Percentiles rank a stretch among this genome's conserved stretches.
phyloP scores from a whole-genome alignment of 2,113 vertebrate genomes.

The Nanorana parkeri region DNA sequence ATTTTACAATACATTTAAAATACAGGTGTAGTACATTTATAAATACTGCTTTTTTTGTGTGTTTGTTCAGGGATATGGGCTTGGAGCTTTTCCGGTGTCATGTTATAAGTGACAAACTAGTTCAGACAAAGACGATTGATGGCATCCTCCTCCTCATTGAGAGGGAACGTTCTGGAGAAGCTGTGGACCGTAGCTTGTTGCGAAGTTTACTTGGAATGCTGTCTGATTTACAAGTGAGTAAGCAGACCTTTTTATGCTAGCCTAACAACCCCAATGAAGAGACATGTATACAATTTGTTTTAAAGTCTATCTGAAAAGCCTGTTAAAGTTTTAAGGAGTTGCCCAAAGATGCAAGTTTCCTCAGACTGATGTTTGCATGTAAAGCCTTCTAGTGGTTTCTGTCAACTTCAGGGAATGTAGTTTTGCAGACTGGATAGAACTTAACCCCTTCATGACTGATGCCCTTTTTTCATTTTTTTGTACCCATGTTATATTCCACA shows the following conservation, averaged over 20 bases:
- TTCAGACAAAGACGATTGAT: conserved; percentile 78
- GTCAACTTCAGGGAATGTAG: too few relatives aligned
- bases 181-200: conserved; percentile 79
- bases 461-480: too few relatives aligned
- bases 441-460: too few relatives aligned
- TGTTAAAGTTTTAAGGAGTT: too few relatives aligned
- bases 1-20: not conserved
- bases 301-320: too few relatives aligned
- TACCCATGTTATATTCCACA: too few relatives aligned
- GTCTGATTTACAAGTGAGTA: conserved; percentile 76
- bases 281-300: too few relatives aligned
- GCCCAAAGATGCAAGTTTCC: too few relatives aligned
- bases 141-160: conserved; percentile 77
- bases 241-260: not conserved
- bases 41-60: not conserved
- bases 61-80: conserved; percentile 78
- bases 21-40: not conserved
- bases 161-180: conserved; percentile 75
- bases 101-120: conserved; percentile 75
- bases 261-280: too few relatives aligned
- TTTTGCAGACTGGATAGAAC: too few relatives aligned
- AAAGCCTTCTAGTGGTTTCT: too few relatives aligned
- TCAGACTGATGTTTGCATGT: too few relatives aligned
- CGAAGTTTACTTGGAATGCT: conserved; percentile 81
- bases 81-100: conserved; percentile 81